A percentile compares a stretch with the other conserved stretches of the same genome.
These are phyloP conservation scores for Physeter macrocephalus DNA, from an alignment of 2,113 vertebrate species.

Conservation along the genomic window DNA sequence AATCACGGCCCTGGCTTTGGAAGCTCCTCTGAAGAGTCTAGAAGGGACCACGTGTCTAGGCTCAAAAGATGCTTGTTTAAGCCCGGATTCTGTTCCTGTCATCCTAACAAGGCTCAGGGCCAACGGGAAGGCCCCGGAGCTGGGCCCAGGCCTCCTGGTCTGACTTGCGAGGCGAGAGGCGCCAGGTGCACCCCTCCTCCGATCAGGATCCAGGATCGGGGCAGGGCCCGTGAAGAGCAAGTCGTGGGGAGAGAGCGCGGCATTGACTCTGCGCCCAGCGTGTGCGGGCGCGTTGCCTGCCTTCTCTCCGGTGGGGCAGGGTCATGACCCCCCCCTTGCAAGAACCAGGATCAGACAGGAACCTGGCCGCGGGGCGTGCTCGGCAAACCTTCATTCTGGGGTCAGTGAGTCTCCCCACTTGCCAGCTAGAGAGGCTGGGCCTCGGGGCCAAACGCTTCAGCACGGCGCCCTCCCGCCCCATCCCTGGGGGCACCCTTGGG, in stretches of 20 bases:
- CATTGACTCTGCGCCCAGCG: rapidly evolving
- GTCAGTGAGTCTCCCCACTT: not conserved
- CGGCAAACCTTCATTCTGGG: not conserved
- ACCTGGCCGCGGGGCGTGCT: not conserved
- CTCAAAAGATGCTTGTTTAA: no score
- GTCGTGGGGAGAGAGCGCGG: not conserved
- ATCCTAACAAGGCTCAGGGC: no score
- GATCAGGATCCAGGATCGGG: not conserved
- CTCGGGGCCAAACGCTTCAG: not conserved
- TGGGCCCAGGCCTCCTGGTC: no score
- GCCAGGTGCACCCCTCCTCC: not conserved
- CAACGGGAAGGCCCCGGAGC: no score
- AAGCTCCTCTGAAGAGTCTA: no score
- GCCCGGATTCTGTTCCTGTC: no score
- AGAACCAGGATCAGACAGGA: not conserved
- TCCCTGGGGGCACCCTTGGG: not conserved
- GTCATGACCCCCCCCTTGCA: not conserved
- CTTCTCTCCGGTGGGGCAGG: not conserved
- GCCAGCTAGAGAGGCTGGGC: not conserved
- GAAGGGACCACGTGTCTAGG: no score
- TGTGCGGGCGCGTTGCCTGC: not conserved
- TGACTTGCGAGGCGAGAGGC: not conserved
- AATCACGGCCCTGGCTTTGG: no score
- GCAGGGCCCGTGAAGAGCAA: rapidly evolving
- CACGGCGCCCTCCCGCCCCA: not conserved